These are phyloP conservation scores for Drosophila putrida DNA, from an alignment of 2,888 invertebrate species.

Conservation along the genomic window DNA sequence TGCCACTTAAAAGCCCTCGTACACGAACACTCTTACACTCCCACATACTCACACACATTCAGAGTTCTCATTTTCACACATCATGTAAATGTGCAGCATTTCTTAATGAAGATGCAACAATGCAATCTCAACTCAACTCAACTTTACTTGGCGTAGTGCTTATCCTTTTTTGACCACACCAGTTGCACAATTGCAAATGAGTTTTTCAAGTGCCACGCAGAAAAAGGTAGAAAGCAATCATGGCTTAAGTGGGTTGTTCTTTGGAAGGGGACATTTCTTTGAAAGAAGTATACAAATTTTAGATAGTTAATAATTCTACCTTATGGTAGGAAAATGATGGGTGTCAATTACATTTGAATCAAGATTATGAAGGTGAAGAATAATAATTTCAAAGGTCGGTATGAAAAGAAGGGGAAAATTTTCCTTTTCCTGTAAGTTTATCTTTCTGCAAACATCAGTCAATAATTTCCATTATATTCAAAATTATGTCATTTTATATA, in stretches of 20 bases:
- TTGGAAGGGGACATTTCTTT: neutral
- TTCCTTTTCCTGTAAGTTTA: too few species aligned
- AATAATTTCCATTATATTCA: too few species aligned
- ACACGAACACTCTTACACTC: neutral
- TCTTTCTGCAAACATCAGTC: too few species aligned
- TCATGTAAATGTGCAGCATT: constrained; percentile 51
- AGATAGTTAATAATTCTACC: too few species aligned
- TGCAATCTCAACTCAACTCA: constrained; percentile 44
- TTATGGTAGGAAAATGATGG: too few species aligned
- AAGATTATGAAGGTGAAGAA: too few species aligned
- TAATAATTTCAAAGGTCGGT: too few species aligned
- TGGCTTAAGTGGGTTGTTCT: constrained; percentile 5
- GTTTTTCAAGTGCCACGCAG: constrained; percentile 16
- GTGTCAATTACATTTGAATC: too few species aligned
- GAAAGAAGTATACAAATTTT: too few species aligned
- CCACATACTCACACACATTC: constrained; percentile 6
- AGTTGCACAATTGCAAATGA: constrained; percentile 45
- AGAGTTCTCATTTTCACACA: constrained; percentile 40
- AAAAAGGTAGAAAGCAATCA: constrained; percentile 7
- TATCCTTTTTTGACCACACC: constrained; percentile 51
- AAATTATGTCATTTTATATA: too few species aligned
- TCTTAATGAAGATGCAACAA: constrained; percentile 72
- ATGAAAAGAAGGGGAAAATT: too few species aligned
- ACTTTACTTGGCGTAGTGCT: constrained; percentile 24
- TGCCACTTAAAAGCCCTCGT: constrained; percentile 67